A percentile compares a stretch with the other conserved stretches of the same genome.
phyloP scores from a whole-genome alignment of 30 jellyfish, hydroid and myxozoan genomes.

The Chrysaora quinquecirrha region DNA sequence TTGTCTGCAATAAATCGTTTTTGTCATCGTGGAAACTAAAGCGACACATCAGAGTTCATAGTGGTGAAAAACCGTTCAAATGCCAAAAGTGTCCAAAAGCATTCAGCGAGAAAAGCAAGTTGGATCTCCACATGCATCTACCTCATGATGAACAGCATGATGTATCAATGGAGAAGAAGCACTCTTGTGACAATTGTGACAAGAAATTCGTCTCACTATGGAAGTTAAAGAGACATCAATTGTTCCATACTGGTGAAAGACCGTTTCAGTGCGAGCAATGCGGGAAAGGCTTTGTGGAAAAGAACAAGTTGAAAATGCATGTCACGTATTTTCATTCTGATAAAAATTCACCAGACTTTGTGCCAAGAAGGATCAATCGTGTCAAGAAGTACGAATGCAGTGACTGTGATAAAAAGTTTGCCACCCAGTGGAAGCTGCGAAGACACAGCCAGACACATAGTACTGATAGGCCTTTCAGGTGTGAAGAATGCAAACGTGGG shows the following conservation, averaged over 20 bases:
- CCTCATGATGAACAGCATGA: constrained; percentile 55
- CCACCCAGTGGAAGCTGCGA: constrained; percentile 70
- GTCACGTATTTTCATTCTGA: constrained; percentile 42
- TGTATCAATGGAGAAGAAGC: constrained; percentile 37
- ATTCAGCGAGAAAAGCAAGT: constrained; percentile 61
- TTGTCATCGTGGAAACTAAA: constrained; percentile 70
- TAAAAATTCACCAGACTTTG: constrained; percentile 26
- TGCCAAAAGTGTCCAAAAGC: constrained; percentile 52
- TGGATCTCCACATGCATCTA: constrained; percentile 50
- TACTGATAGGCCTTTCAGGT: constrained; percentile 60
- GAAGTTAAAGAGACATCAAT: constrained; percentile 57
- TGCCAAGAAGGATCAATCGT: constrained; percentile 15
- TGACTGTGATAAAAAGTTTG: constrained; percentile 61
- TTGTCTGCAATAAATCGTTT: constrained; percentile 51
- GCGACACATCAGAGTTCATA: constrained; percentile 61
- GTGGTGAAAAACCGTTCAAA: constrained; percentile 73
- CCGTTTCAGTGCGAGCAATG: constrained; percentile 71
- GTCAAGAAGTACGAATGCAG: constrained; percentile 46
- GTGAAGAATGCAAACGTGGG: constrained; percentile 70
- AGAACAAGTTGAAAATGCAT: constrained; percentile 52
- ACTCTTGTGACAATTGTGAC: constrained; percentile 50
- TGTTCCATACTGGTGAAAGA: constrained; percentile 69
- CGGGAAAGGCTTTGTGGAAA: constrained; percentile 69
- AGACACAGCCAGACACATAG: constrained; percentile 78
- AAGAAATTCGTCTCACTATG: constrained; percentile 65